Base-by-base conservation (phyloP, 2,888 invertebrate species). In the Gastrophysa polygoni region DNA sequence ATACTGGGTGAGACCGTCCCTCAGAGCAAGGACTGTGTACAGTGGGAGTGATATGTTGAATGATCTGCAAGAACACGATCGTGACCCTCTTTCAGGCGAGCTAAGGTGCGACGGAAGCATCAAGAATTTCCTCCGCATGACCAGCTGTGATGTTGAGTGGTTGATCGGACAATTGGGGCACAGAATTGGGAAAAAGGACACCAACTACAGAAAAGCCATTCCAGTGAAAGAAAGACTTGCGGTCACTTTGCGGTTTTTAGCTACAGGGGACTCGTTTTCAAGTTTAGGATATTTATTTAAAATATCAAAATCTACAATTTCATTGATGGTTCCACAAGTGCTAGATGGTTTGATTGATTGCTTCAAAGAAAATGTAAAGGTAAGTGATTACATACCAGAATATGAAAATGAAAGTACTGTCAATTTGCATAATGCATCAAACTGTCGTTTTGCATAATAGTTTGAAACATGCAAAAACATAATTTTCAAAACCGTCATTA, bases 181-280 rank as follows among this genome's bases (percentile, higher is more conserved):
- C n/a, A 14, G 16, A 21, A 21, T 43, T 16, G 43, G 43, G 54
- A 54, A 54, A 24, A 11, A 54, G 43, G 44, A 43, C 16, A 54
- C 14, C 21, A 5, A 20, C 20, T 54, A 43, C 54, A 43, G 44
- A 34, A 20, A 38, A 54, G 38, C 43, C 44, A 54, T 43, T n/a
- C n/a, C n/a, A n/a, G n/a, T n/a, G n/a, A n/a, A n/a, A n/a, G n/a
- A n/a, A n/a, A n/a, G n/a, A n/a, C 44, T 54, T 10, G 59, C 54
- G 24, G 54, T 54, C 28, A 58, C 62, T 16, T 56, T 59, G 54
- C 62, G 61, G 32, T 52, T 51, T 55, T 34, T 52, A 49, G 57
- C 1, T 28, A 48, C 17, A 11, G 57, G 17, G 46, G 52, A 61
- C 51, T 61, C 46, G 18, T 52, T 47, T 32, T 54, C 44, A 24